Evolutionary conservation across 1,140 invertebrate genomes (phyloP), one percentile per base, ranked within the genome.

Genomic region (Drosophila aff.): DNA sequence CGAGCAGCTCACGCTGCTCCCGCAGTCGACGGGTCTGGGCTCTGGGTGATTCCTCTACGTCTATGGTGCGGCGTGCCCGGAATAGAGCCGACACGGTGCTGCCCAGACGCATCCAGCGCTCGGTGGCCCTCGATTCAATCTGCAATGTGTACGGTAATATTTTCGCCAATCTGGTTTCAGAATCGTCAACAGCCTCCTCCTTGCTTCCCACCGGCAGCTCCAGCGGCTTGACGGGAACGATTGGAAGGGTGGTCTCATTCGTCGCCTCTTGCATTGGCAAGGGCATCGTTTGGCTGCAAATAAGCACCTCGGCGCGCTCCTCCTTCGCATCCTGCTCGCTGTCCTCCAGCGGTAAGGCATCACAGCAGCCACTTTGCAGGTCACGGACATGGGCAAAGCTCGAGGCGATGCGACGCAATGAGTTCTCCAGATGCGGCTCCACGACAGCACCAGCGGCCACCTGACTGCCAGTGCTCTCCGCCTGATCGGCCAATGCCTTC

Each of bases 1-100:
- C 83, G 9, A 86, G 65, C 16, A 86, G 66, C 33, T 87, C 80
- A 0, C 83, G 80, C 16, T 86, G 82, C 57, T 86, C 80, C 6
- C 83, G 52, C 46, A 86, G 1, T 0, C 82, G 71, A 23, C 76
- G 76, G 21, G 60, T 65, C 52, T 79, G 71, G 4, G 83, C 69
- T 33, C 55, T 5, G 0, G 82, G 83, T 2, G 79, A 41, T 10
- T 79, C 36, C 2, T 21, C 3, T 1, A 21, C 50, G 38, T 62
- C 31, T 6, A 44, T 55, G 44, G 18, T 46, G n/a, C 83, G 82
- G 0, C 83, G 71, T 23, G 81, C 81, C 0, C 76, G 72, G 11
- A 87, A 86, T 4, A 86, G 31, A 0, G 83, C 41, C 0, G 83
- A 82, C 1, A 86, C 83, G 0, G 76, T 87, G 15, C 57, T 62